phyloP scores from a whole-genome alignment of 2,888 invertebrate species.

The Sepiola atlantica region DNA sequence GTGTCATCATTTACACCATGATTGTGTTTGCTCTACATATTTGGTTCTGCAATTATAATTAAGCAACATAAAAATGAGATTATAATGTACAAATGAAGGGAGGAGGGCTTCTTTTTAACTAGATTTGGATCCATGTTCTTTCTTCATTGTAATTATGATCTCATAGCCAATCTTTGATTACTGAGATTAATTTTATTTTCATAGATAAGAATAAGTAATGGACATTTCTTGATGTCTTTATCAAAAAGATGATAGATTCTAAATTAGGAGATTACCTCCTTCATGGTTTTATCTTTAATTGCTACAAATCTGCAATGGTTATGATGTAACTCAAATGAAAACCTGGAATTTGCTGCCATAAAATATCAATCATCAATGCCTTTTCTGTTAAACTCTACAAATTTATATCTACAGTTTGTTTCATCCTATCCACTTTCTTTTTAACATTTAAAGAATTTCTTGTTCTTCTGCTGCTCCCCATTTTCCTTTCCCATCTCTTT shows the following conservation, averaged over 20 bases:
- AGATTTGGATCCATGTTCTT: background rate
- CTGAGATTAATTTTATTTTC: background rate
- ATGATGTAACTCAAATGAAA: background rate
- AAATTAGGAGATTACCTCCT: background rate
- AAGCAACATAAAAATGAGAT: background rate
- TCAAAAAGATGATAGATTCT: background rate
- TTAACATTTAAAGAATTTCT: background rate
- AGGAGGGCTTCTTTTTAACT: background rate
- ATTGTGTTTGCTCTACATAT: background rate
- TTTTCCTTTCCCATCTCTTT: background rate
- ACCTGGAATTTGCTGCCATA: slow-evolving; percentile 21
- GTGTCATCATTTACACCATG: background rate
- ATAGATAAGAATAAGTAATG: background rate
- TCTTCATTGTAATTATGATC: background rate
- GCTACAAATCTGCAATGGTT: slow-evolving; percentile 32
- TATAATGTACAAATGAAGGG: background rate
- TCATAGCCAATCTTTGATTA: background rate
- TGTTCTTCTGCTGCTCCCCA: background rate
- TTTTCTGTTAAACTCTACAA: background rate
- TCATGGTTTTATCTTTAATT: background rate
- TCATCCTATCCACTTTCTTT: background rate
- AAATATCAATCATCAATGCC: slow-evolving; percentile 8
- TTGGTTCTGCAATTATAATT: background rate
- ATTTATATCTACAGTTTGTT: background rate
- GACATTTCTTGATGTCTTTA: background rate